These are phyloP conservation scores for Henricia sp. DNA, from an alignment of 53 echinoderm and acorn worm species.

Conservation along the genomic window DNA sequence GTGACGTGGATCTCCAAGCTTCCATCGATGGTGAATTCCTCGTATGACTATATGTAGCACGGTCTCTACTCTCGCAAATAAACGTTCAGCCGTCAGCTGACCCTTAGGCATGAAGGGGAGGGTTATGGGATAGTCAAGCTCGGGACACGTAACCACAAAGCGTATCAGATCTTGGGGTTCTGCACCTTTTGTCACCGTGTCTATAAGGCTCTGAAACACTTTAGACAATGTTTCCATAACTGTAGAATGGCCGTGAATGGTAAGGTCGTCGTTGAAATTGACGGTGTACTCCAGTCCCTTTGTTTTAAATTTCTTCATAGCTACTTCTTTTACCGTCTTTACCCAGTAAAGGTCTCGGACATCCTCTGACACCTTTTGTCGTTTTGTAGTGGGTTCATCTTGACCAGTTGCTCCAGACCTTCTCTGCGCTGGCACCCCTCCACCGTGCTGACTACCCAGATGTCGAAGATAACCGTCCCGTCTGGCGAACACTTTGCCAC, in stretches of 20 bases:
- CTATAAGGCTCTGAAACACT: not conserved
- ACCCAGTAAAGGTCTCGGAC: constrained; percentile 23
- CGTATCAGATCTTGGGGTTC: constrained; percentile 14
- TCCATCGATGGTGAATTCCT: constrained; percentile 24
- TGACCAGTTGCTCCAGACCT: not conserved
- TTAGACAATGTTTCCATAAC: not conserved
- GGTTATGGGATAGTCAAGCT: constrained; percentile 31
- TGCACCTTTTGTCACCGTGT: too few relatives aligned
- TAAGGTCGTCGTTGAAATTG: constrained; percentile 4
- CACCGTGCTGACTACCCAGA: not conserved
- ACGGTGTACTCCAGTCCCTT: constrained; percentile 16
- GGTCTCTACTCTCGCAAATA: constrained; percentile 22
- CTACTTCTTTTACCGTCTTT: constrained; percentile 1
- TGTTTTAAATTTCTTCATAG: constrained; percentile 24
- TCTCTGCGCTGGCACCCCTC: not conserved
- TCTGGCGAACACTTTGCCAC: constrained; percentile 51
- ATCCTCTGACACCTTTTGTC: constrained; percentile 6
- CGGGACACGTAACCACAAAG: constrained; percentile 18
- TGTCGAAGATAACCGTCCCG: constrained; percentile 28
- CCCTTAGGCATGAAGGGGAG: constrained; percentile 31
- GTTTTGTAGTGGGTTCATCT: not conserved
- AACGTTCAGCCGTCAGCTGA: constrained; percentile 15
- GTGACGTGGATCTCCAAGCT: constrained; percentile 8
- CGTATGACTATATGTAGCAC: constrained; percentile 15
- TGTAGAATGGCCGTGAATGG: not conserved